Percentiles rank a stretch among this genome's conserved stretches.
phyloP scores from a whole-genome alignment of 2,113 vertebrate species.

The Menidia beryllina region DNA sequence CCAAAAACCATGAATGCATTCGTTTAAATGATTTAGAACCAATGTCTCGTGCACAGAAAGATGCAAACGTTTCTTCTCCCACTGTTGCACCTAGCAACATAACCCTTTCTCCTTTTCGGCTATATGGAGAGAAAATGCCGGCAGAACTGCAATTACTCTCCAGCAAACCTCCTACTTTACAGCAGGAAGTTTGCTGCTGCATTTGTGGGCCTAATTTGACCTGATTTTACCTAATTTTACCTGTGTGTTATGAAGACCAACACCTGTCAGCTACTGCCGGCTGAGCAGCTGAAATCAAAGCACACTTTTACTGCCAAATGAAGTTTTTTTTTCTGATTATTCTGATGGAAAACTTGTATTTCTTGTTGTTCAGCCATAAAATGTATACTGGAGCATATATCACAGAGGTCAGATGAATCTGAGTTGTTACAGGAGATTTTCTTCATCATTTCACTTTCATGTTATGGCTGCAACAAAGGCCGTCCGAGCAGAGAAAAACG shows the following conservation, averaged over 20 bases:
- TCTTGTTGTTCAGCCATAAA: not conserved
- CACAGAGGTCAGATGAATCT: too few species aligned
- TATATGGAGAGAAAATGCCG: slow-evolving; percentile 20
- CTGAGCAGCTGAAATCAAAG: slow-evolving; percentile 7
- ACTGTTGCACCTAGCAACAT: too few species aligned
- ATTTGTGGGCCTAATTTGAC: too few species aligned
- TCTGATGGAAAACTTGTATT: slow-evolving; percentile 1
- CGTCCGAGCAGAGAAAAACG: slow-evolving; percentile 24
- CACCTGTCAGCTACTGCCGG: slow-evolving; percentile 16
- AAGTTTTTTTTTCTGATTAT: not conserved
- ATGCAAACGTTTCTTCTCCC: too few species aligned
- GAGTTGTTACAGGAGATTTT: not conserved
- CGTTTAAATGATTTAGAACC: too few species aligned
- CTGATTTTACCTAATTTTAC: too few species aligned
- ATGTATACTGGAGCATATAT: too few species aligned
- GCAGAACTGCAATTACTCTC: slow-evolving; percentile 41
- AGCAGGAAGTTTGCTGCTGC: too few species aligned
- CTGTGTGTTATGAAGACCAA: too few species aligned
- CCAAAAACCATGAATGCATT: too few species aligned
- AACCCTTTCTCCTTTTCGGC: slow-evolving; percentile 12
- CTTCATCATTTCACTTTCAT: not conserved
- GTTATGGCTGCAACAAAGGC: slow-evolving; percentile 1
- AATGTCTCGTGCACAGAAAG: too few species aligned
- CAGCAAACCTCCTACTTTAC: too few species aligned
- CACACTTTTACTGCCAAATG: slow-evolving; percentile 24